Conservation (phyloP, 2,113 vertebrate genomes). For the Gallinago undulata region DNA sequence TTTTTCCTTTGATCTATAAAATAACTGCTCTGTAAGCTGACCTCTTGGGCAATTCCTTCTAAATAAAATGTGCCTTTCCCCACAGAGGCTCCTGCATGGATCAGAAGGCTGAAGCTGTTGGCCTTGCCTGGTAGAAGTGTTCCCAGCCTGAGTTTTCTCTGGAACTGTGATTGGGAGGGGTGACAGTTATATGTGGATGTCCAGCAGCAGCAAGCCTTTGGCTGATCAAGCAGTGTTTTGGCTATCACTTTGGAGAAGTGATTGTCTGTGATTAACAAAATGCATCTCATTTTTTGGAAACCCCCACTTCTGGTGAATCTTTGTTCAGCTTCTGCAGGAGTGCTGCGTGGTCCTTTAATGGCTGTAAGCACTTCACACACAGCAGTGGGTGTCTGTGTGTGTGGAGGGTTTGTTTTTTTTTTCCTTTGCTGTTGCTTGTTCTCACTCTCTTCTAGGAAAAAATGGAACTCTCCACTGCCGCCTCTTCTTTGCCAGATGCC, state of each 20-base stretch:
- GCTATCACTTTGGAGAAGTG: not conserved
- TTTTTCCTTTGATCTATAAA: conserved; percentile 26
- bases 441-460: not conserved
- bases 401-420: not conserved
- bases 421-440: not conserved
- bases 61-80: not conserved
- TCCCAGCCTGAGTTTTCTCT: not conserved
- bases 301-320: accelerated
- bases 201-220: not conserved
- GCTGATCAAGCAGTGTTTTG: not conserved
- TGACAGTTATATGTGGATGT: not conserved
- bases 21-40: not conserved
- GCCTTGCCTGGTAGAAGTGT: not conserved
- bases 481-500: not conserved
- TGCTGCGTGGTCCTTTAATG: not conserved
- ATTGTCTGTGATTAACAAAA: not conserved
- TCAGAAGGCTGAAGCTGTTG: not conserved
- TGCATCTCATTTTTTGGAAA: not conserved
- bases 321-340: not conserved
- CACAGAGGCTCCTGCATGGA: not conserved
- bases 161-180: not conserved
- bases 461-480: not conserved
- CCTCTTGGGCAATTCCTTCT: not conserved
- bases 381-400: not conserved
- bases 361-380: not conserved